Conservation (phyloP, 2,888 invertebrate species). For the Callyntrura guangdongensis region DNA sequence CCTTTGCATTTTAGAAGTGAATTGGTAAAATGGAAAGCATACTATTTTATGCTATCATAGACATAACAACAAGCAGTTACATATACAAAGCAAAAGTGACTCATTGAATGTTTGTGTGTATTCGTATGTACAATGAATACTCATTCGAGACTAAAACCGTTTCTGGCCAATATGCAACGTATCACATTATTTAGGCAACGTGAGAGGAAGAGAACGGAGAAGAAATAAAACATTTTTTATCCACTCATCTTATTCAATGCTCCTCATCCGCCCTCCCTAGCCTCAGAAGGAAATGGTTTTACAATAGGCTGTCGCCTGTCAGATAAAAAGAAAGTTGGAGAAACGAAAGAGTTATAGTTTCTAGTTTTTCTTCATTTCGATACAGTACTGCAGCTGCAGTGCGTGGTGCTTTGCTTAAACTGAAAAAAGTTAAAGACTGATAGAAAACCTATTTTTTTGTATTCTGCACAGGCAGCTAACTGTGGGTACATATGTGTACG, state of each 20-base stretch:
- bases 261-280: conserved; percentile 45
- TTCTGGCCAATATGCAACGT: too few relatives aligned
- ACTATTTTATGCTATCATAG: not conserved
- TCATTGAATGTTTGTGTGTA: not conserved
- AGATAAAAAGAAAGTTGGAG: conserved; percentile 62
- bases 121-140: not conserved
- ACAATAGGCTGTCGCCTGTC: conserved; percentile 77
- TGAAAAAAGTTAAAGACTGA: conserved; percentile 15
- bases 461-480: not conserved
- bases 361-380: conserved; percentile 37
- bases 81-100: too few relatives aligned
- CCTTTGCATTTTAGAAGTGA: conserved; percentile 38
- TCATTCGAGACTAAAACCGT: too few relatives aligned
- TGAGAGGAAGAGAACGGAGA: too few relatives aligned
- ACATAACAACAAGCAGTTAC: not conserved
- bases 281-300: conserved; percentile 77
- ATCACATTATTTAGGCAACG: too few relatives aligned
- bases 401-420: not conserved
- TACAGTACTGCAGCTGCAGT: not conserved
- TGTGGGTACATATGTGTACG: not conserved
- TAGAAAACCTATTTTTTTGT: not conserved
- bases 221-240: not conserved
- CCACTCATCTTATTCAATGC: conserved; percentile 54
- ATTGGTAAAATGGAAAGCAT: conserved; percentile 49
- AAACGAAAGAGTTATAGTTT: conserved; percentile 51